Conservation (phyloP, 2,113 vertebrate species). For the Enhydra lutris region DNA sequence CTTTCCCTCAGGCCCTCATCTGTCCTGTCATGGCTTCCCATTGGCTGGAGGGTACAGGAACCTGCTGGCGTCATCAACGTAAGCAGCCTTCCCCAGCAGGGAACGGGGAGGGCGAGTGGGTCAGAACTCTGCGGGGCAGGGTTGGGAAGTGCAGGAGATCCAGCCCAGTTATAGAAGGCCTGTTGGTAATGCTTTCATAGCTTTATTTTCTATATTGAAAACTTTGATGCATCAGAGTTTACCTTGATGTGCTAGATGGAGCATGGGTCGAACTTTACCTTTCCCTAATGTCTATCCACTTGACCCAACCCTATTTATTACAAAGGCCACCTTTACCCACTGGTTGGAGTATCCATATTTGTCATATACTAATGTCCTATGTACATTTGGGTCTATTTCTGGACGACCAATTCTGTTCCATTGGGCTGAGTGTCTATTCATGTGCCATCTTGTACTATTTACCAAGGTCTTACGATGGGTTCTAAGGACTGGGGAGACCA, state of each 20-base stretch:
- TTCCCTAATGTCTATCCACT: background rate
- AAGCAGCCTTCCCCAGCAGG: background rate
- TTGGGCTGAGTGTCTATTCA: background rate
- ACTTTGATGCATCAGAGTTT: background rate
- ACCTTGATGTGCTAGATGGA: background rate
- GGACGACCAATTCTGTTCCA: background rate
- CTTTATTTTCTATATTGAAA: background rate
- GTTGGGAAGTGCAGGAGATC: too few species aligned
- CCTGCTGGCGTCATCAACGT: fast-evolving
- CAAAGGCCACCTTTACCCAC: background rate
- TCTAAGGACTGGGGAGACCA: background rate
- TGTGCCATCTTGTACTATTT: background rate
- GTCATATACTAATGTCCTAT: background rate
- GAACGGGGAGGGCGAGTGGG: background rate
- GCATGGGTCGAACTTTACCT: background rate
- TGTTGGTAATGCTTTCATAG: background rate
- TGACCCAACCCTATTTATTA: background rate
- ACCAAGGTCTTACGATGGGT: fast-evolving
- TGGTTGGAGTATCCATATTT: background rate
- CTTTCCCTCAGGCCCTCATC: fast-evolving
- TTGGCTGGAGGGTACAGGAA: background rate
- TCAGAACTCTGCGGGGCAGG: background rate
- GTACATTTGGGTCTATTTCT: background rate
- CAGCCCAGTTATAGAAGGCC: background rate
- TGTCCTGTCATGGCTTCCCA: background rate